Conservation (phyloP, 2,113 vertebrate genomes). For the Australoheros scitulus region DNA sequence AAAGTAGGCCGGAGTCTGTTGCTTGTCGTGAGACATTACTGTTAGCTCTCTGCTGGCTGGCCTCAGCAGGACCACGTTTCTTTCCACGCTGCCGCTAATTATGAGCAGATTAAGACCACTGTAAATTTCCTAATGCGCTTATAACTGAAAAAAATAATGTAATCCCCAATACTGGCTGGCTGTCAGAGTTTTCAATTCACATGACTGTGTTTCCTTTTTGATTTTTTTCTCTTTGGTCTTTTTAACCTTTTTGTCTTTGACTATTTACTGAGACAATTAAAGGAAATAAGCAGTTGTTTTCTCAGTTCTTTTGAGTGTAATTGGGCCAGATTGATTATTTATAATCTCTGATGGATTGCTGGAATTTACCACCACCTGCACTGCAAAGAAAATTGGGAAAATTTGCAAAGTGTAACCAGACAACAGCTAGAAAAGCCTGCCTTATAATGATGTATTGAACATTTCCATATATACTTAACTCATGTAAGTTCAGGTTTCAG, state of each 20-base stretch:
- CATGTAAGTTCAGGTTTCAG: not conserved
- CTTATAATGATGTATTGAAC: not conserved
- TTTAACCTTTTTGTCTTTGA: constrained; percentile 7
- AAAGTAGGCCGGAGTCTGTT: constrained; percentile 18
- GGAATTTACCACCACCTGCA: not conserved
- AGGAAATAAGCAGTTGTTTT: not conserved
- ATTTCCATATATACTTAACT: not conserved
- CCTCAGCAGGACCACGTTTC: constrained; percentile 60
- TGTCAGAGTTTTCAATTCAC: constrained; percentile 48
- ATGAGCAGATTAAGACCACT: constrained; percentile 77
- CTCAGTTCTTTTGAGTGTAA: not conserved
- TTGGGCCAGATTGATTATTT: constrained; percentile 1
- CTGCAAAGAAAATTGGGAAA: not conserved
- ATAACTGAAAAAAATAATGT: constrained; percentile 63
- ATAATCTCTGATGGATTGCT: constrained; percentile 23
- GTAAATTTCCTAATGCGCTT: constrained; percentile 71
- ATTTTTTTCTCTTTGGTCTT: constrained; percentile 6
- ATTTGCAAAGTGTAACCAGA: not conserved
- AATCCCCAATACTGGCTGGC: constrained; percentile 50
- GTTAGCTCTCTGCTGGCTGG: constrained; percentile 44
- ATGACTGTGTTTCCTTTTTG: constrained; percentile 49
- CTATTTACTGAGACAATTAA: not conserved
- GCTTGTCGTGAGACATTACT: constrained; percentile 42
- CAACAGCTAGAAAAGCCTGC: not conserved
- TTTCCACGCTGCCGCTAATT: constrained; percentile 66